Conservation (phyloP, 2,113 vertebrate genomes). For the Lasiurus borealis region DNA sequence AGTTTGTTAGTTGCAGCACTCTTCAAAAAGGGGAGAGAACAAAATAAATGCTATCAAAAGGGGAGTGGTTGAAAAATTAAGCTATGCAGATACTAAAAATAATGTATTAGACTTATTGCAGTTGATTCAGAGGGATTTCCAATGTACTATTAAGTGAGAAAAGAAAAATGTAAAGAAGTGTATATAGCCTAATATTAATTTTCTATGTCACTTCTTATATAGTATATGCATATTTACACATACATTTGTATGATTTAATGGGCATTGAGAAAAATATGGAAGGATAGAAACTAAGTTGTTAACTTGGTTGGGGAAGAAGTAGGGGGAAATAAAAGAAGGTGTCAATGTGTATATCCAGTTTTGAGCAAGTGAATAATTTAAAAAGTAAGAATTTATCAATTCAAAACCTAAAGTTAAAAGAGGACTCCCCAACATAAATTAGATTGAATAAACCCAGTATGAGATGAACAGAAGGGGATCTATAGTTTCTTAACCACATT, state of each 20-base stretch:
- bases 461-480: neutral
- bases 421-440: neutral
- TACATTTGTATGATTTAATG: constrained; percentile 28
- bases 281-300: neutral
- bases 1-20: neutral
- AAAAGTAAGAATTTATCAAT: constrained; percentile 27
- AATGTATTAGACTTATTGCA: neutral
- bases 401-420: constrained; percentile 31
- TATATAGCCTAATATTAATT: neutral
- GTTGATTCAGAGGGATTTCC: constrained; percentile 36
- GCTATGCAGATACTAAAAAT: constrained; percentile 10
- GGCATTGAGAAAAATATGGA: constrained; percentile 35
- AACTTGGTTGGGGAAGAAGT: neutral
- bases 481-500: constrained; percentile 10
- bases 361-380: constrained; percentile 9
- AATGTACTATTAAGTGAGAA: constrained; percentile 4
- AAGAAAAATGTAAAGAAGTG: constrained; percentile 23
- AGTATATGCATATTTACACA: neutral
- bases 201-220: neutral
- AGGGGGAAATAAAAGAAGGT: neutral
- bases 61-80: constrained; percentile 22
- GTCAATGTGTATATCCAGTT: neutral
- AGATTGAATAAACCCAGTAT: neutral
- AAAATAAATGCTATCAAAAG: constrained; percentile 7
- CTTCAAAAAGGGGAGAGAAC: neutral